Base-by-base conservation (phyloP, 2,888 invertebrate genomes). In the Yponomeuta malinellus region DNA sequence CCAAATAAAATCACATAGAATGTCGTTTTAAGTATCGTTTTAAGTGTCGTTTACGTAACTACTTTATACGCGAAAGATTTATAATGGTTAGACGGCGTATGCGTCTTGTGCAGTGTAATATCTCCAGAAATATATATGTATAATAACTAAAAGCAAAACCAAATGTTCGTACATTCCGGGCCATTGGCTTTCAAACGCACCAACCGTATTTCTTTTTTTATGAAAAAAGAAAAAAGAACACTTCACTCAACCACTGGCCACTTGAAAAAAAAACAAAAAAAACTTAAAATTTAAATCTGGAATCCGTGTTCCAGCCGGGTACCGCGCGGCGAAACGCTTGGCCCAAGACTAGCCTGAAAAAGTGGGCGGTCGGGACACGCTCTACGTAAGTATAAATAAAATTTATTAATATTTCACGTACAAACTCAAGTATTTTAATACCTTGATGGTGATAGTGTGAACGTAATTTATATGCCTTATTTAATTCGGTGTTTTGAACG, bases 121-220 rank as follows among this genome's bases (percentile, higher is more conserved):
- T 76, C 15, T 12, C 52, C 12, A 9, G 15, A 59, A 2, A 12
- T 12, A 59, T 15, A 59, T 15, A 12, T 74, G 75, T 77, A 78
- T 78, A 78, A 76, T 77, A 79, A 78, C 77, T 78, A 75, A 73
- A 75, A 76, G 8, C 43, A 75, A 83, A 81, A 52, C 65, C 65
- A 83, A 43, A 43, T 79, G 77, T 78, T 81, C 87, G 82, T 89
- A 89, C 89, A 84, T 84, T 79, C 29, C 68, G 31, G 31, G 68
- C 68, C 68, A 68, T 68, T 52, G 81, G 83, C 84, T 79, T 81
- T 78, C 79, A 78, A 77, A 77, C 83, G 81, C 88, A 89, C 89
- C 82, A 85, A 89, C 88, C 87, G 88, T 87, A 78, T 77, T 77
- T 79, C 79, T 81, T 80, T 83, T 84, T 85, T 83, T 79, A 81